phyloP scores from a whole-genome alignment of 2,113 vertebrate species.

The Serinus canaria region DNA sequence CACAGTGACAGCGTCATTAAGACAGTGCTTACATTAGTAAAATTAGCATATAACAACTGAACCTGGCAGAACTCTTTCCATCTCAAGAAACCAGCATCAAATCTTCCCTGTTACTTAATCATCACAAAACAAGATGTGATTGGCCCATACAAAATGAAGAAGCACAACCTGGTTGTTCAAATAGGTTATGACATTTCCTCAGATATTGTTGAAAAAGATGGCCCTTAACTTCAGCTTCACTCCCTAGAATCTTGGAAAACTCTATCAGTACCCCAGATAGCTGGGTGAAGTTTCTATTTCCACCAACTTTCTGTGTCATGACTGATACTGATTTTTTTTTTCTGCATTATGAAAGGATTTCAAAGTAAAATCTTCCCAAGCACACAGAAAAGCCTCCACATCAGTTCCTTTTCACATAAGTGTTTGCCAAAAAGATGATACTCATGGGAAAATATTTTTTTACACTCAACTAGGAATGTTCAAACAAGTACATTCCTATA shows the following conservation, averaged over 20 bases:
- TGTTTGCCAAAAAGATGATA: neutral
- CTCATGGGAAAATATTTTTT: neutral
- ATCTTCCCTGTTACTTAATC: neutral
- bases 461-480: neutral
- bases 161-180: neutral
- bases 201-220: neutral
- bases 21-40: neutral
- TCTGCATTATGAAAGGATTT: neutral
- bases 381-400: neutral
- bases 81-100: neutral
- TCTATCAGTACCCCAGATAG: neutral
- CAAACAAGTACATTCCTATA: neutral
- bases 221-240: neutral
- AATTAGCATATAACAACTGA: neutral
- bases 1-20: rapidly evolving
- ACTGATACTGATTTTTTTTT: neutral
- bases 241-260: neutral
- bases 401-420: neutral
- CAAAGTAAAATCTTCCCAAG: neutral
- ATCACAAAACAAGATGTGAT: neutral
- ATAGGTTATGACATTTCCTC: neutral
- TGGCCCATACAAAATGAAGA: neutral
- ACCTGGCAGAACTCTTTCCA: neutral
- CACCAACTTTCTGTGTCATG: neutral
- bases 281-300: neutral